Evolutionary conservation across 2,888 invertebrate genomes (phyloP).

Genomic region (Spialia ferax): DNA sequence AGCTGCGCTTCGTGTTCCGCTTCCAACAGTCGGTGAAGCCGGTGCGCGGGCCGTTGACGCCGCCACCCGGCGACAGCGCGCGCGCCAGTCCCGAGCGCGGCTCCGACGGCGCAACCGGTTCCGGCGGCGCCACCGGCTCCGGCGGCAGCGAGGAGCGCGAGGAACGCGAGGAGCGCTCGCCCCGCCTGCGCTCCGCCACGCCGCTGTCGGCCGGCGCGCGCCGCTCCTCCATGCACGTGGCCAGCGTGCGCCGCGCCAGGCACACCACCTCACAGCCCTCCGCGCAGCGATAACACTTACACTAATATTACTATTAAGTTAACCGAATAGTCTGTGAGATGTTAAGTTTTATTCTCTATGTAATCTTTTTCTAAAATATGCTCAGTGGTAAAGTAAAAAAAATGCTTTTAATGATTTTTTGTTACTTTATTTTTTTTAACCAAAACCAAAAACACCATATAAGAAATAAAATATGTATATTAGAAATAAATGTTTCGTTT

Average conservation of each 20-base stretch:
- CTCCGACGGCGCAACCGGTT: conserved; percentile 23
- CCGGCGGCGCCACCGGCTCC: conserved; percentile 21
- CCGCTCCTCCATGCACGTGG: conserved; percentile 74
- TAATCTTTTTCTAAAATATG: too few relatives aligned
- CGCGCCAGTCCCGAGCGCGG: conserved; percentile 22
- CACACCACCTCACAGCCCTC: conserved; percentile 50
- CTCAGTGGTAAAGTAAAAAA: too few relatives aligned
- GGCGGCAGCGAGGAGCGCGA: conserved; percentile 5
- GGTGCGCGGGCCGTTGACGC: conserved; percentile 56
- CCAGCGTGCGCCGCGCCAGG: conserved; percentile 71
- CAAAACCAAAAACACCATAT: too few relatives aligned
- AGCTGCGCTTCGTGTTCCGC: conserved; percentile 76
- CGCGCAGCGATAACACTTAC: conserved; percentile 24
- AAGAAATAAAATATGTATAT: too few relatives aligned
- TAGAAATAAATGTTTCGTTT: too few relatives aligned
- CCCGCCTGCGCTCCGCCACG: conserved; percentile 44
- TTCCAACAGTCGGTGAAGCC: conserved; percentile 74
- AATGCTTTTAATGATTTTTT: too few relatives aligned
- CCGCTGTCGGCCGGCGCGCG: conserved; percentile 51
- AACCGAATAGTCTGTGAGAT: too few relatives aligned
- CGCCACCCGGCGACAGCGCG: conserved; percentile 40
- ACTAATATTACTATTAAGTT: too few relatives aligned
- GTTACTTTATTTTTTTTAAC: too few relatives aligned
- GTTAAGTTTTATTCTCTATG: too few relatives aligned
- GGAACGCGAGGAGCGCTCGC: conserved; percentile 11